Evolutionary conservation across 2,113 vertebrate genomes (phyloP).

Genomic region (Tragelaphus buxtoni): DNA sequence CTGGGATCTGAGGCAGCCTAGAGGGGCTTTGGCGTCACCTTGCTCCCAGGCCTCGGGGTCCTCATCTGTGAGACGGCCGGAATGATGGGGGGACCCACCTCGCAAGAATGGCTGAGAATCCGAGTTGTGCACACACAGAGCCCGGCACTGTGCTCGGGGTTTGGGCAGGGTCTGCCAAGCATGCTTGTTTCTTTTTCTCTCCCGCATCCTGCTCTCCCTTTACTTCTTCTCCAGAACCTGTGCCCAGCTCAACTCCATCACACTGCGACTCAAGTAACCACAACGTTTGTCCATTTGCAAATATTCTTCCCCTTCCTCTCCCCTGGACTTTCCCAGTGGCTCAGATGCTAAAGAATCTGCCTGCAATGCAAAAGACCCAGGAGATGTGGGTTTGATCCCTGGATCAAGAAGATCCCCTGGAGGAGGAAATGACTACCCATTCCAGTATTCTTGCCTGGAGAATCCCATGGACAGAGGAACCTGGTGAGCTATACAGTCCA

Average conservation of each 20-base stretch:
- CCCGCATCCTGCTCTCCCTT: not conserved
- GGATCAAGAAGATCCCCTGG: not conserved
- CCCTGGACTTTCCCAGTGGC: not conserved
- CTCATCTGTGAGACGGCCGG: not conserved
- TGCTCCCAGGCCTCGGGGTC: not conserved
- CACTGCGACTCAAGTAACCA: not conserved
- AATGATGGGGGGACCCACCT: not conserved
- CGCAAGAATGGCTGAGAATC: not conserved
- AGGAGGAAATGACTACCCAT: not conserved
- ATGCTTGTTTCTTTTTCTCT: not conserved
- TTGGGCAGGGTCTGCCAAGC: not conserved
- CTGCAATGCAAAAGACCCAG: not conserved
- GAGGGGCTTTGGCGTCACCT: not conserved
- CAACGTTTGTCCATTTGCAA: not conserved
- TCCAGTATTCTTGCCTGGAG: not conserved
- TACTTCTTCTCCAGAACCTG: not conserved
- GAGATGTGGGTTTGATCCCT: not conserved
- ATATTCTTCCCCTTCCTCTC: not conserved
- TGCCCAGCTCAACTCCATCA: not conserved
- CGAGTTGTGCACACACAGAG: fast-evolving
- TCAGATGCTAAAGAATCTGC: not conserved
- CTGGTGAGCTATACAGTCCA: not conserved
- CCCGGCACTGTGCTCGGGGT: fast-evolving
- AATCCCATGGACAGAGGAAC: not conserved
- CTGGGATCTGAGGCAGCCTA: not conserved